Percentiles rank a stretch among this genome's conserved stretches.
phyloP scores from a whole-genome alignment of 2,888 invertebrate species.

The Meiosimyza decipiens region DNA sequence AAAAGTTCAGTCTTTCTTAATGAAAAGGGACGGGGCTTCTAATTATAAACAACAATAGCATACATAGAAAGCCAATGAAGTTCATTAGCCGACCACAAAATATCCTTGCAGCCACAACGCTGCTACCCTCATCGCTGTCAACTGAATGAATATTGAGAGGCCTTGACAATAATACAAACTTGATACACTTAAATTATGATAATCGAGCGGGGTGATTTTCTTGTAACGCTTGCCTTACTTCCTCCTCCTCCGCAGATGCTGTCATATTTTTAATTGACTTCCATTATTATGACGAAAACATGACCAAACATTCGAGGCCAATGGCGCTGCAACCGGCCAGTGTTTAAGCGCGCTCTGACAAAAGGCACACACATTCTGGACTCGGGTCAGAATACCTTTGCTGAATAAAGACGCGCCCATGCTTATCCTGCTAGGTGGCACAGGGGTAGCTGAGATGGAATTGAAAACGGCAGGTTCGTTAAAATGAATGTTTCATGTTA shows the following conservation, averaged over 20 bases:
- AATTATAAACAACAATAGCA: too few relatives aligned
- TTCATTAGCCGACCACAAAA: slow-evolving; percentile 17
- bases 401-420: too few relatives aligned
- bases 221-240: not conserved
- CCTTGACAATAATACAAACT: not conserved
- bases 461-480: not conserved
- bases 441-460: not conserved
- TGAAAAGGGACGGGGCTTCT: too few relatives aligned
- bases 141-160: not conserved
- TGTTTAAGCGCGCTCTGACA: too few relatives aligned
- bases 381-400: too few relatives aligned
- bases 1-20: too few relatives aligned
- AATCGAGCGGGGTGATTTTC: not conserved
- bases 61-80: not conserved
- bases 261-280: slow-evolving; percentile 29
- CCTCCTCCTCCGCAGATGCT: not conserved
- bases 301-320: not conserved
- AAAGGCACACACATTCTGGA: too few relatives aligned
- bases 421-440: not conserved
- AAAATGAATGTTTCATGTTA: slow-evolving; percentile 15
- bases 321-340: too few relatives aligned
- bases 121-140: not conserved
- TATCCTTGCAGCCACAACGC: not conserved
- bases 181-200: not conserved
- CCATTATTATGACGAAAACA: slow-evolving; percentile 14